These are phyloP conservation scores for Drosophila rhopaloa DNA, from an alignment of 1,140 invertebrate species.

Conservation along the genomic window DNA sequence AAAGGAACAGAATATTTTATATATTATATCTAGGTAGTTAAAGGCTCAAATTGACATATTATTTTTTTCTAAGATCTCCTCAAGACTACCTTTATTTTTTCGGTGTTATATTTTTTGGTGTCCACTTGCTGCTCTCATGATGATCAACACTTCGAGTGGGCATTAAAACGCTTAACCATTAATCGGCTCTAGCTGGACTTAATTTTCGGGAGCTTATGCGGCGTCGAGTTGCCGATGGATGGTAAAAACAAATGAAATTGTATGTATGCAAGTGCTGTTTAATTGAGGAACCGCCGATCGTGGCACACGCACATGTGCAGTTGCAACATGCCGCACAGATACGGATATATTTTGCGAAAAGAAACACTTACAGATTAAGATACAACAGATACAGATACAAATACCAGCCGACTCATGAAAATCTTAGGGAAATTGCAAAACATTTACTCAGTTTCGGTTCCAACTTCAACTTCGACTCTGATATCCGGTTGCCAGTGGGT, in stretches of 20 bases:
- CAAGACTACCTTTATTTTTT: neutral
- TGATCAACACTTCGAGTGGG: constrained; percentile 29
- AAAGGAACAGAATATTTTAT: too few species aligned
- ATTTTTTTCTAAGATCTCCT: too few species aligned
- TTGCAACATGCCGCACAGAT: constrained; percentile 16
- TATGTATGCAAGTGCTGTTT: constrained; percentile 31
- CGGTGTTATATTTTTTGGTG: neutral
- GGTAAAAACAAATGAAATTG: constrained; percentile 35
- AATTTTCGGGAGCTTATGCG: constrained; percentile 23
- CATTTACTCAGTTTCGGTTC: constrained; percentile 28
- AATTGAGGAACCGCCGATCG: constrained; percentile 42
- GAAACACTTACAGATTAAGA: neutral
- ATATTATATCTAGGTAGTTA: too few species aligned
- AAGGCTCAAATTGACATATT: too few species aligned
- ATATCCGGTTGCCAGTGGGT: constrained; percentile 49
- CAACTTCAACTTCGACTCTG: constrained; percentile 25
- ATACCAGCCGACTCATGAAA: constrained; percentile 20
- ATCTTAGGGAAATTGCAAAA: constrained; percentile 54
- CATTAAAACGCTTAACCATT: constrained; percentile 21
- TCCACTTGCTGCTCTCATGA: constrained; percentile 1
- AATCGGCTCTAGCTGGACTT: constrained; percentile 13
- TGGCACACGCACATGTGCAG: constrained; percentile 36
- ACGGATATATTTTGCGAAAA: neutral
- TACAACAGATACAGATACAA: constrained; percentile 3
- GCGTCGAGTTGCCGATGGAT: neutral